phyloP scores from a whole-genome alignment of 2,113 vertebrate species.

The Gavialis gangeticus region DNA sequence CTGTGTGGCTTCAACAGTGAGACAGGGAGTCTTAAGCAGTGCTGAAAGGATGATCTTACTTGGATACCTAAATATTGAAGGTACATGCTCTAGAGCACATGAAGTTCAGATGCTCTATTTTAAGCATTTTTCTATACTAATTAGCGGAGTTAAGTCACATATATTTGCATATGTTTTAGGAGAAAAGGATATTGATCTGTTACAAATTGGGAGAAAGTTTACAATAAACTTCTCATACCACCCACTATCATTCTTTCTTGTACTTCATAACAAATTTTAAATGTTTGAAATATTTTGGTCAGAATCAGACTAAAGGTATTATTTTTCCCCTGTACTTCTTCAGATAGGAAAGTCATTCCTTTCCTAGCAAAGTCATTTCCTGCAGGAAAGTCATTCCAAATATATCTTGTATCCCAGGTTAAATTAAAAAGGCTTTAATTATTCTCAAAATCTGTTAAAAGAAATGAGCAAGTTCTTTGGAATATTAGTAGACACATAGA shows the following conservation, averaged over 20 bases:
- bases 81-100: too few relatives aligned
- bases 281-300: slow-evolving; percentile 3
- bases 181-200: background rate
- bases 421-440: slow-evolving; percentile 9
- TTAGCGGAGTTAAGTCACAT: background rate
- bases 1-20: background rate
- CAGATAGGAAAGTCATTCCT: background rate
- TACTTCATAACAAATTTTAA: slow-evolving; percentile 44
- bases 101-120: background rate
- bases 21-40: background rate
- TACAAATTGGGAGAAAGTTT: background rate
- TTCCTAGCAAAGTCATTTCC: background rate
- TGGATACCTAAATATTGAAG: background rate
- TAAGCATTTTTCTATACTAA: background rate
- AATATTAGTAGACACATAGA: background rate
- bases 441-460: background rate
- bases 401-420: background rate
- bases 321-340: background rate
- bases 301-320: background rate
- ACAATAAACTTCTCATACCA: background rate
- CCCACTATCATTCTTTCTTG: background rate
- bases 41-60: background rate
- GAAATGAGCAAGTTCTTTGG: background rate
- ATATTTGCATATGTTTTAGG: background rate
- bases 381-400: background rate